A percentile compares a stretch with the other conserved stretches of the same genome.
Conservation (phyloP, 2,888 invertebrate genomes). For the Acanthosepion pharaonis region DNA sequence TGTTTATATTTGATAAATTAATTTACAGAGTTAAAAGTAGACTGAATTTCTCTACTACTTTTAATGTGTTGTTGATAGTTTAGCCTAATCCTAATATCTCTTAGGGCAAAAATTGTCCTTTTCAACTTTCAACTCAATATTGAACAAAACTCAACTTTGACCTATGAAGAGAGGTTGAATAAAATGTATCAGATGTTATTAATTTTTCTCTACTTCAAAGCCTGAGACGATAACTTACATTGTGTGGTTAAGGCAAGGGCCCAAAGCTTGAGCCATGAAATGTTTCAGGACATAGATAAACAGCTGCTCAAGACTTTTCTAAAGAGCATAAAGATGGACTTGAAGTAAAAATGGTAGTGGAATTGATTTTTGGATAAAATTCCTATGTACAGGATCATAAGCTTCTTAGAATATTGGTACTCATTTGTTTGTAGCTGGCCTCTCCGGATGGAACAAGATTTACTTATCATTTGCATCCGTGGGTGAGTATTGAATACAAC, state of each 20-base stretch:
- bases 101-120: too few relatives aligned
- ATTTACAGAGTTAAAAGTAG: too few relatives aligned
- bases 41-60: too few relatives aligned
- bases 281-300: not conserved
- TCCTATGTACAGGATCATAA: not conserved
- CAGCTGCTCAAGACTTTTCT: not conserved
- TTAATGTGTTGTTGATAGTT: too few relatives aligned
- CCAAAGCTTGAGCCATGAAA: not conserved
- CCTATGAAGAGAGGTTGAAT: too few relatives aligned
- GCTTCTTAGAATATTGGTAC: slow-evolving; percentile 21
- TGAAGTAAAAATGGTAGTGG: not conserved
- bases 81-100: too few relatives aligned
- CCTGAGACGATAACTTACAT: too few relatives aligned
- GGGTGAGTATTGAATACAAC: slow-evolving; percentile 2
- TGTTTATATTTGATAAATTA: too few relatives aligned
- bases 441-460: not conserved
- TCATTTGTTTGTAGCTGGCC: slow-evolving; percentile 33
- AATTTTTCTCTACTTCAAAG: too few relatives aligned
- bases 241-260: not conserved
- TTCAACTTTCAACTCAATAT: too few relatives aligned
- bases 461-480: slow-evolving; percentile 23
- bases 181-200: too few relatives aligned
- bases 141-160: too few relatives aligned
- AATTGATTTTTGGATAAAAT: slow-evolving; percentile 33
- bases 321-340: slow-evolving; percentile 4